Evolutionary conservation across 2,797 vertebrate species (phyloP), one percentile per base, ranked within the genome.

Genomic region (Sebastolobus alascanus): DNA sequence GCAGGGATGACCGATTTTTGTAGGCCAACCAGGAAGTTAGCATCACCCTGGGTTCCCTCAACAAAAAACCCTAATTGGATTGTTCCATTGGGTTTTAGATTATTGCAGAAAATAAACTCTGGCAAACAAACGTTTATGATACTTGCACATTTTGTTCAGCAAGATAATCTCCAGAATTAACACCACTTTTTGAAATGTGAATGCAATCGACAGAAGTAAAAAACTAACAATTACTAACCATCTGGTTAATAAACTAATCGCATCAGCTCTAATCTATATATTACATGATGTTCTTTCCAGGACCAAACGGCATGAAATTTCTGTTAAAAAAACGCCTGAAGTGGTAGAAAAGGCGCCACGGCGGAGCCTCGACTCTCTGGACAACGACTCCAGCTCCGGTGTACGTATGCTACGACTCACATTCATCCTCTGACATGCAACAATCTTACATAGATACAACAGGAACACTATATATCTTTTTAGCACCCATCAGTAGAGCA

Each of bases 341-440:
- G 82, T 75, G 6, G 76, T 31, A 35, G 88, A 93, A 27, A 78
- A 0, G 56, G 1, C n/a, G 4, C 68, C 2, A 0, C 78, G 70
- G 29, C 75, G 65, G 58, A 88, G 82, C 29, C 59, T 82, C 0
- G 72, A 77, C 68, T 89, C 90, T 0, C 46, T 87, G 1, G 80
- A 93, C 64, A 84, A 82, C 1, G 68, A 84, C 71, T 90, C 84
- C 4, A 84, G 81, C 83, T 86, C 86, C 63, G 84, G 92, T 1
- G 91, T 94, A 84, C 0, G 90, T 88, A 37, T 38, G 25, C 59
- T 43, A 43, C 40, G 40, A 13, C 40, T 43, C 46, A 50, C 46
- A 20, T 50, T 50, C 46, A 2, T 50, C 46, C 46, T 18, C 46
- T 20, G 40, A 43, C 27, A 22, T 2, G 8, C 25, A 56, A 40